Conservation (phyloP, 2,888 invertebrate genomes). For the Chrysodeixis includens region DNA sequence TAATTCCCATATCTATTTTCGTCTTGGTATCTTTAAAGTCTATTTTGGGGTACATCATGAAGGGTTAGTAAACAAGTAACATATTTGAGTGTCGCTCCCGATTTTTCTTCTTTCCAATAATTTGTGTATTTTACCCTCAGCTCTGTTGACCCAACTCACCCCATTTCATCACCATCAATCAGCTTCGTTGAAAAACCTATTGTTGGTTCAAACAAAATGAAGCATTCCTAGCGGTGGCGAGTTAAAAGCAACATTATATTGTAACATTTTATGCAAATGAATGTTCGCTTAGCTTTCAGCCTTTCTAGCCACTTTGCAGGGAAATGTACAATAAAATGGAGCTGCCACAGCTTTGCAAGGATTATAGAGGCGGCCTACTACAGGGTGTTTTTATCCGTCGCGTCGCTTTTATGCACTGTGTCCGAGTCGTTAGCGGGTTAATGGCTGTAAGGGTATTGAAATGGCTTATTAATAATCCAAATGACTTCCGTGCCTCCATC, state of each 20-base stretch:
- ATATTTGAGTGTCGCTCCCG: constrained; percentile 31
- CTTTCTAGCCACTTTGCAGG: constrained; percentile 75
- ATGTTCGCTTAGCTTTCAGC: constrained; percentile 74
- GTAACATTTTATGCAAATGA: constrained; percentile 81
- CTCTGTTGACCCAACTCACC: constrained; percentile 51
- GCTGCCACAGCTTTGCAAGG: constrained; percentile 64
- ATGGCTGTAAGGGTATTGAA: constrained; percentile 42
- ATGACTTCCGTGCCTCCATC: constrained; percentile 18
- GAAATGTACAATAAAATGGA: constrained; percentile 75
- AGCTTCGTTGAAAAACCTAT: constrained; percentile 69
- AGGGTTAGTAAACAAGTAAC: constrained; percentile 40
- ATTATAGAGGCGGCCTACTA: constrained; percentile 60
- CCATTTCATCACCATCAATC: constrained; percentile 73
- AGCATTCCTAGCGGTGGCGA: constrained; percentile 64
- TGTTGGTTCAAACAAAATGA: constrained; percentile 75
- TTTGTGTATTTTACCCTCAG: constrained; percentile 43
- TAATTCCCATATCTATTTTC: no score
- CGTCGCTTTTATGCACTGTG: constrained; percentile 43
- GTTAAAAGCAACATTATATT: constrained; percentile 76
- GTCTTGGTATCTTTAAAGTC: constrained; percentile 12
- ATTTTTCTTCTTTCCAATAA: constrained; percentile 49
- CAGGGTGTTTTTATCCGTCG: constrained; percentile 53
- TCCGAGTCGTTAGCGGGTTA: constrained; percentile 51
- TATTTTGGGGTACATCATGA: constrained; percentile 14
- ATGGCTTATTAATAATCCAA: constrained; percentile 45